Percentiles rank a stretch among this genome's conserved stretches.
These are phyloP conservation scores for Gallinago jamesoni DNA, from an alignment of 2,113 vertebrate species.

Conservation along the genomic window DNA sequence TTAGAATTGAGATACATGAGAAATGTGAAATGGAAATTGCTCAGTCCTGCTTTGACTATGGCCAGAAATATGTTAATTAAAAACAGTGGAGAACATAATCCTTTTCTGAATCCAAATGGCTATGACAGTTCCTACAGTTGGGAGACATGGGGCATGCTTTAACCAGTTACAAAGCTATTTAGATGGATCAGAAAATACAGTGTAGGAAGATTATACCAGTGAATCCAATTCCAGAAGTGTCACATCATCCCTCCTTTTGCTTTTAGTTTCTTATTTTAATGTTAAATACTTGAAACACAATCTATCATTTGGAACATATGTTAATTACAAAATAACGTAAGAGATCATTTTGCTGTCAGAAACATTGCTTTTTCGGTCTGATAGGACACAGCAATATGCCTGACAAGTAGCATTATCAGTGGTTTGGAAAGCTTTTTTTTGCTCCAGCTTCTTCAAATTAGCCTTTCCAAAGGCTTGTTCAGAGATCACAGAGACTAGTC, in stretches of 20 bases:
- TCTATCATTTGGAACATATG: slow-evolving; percentile 11
- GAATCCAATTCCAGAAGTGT: slow-evolving; percentile 24
- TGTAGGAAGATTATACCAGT: slow-evolving; percentile 3
- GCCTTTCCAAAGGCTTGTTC: background rate
- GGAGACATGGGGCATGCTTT: background rate
- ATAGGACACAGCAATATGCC: background rate
- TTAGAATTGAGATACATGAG: slow-evolving; percentile 23
- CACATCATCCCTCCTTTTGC: background rate
- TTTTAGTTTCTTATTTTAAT: slow-evolving; percentile 31
- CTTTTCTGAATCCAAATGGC: slow-evolving; percentile 39
- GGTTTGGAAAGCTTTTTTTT: background rate
- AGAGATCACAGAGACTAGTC: background rate
- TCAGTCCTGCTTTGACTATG: slow-evolving; percentile 24
- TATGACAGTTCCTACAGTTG: slow-evolving; percentile 17
- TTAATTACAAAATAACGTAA: slow-evolving; percentile 34
- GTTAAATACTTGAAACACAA: slow-evolving; percentile 34
- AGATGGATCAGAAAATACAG: slow-evolving; percentile 27
- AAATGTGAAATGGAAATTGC: slow-evolving; percentile 25
- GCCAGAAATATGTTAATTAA: slow-evolving; percentile 53
- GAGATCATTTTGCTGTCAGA: slow-evolving; percentile 20
- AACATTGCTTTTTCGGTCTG: background rate
- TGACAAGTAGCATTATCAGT: background rate
- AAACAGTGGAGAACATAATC: slow-evolving; percentile 30
- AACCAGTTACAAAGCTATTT: slow-evolving; percentile 31
- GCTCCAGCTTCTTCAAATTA: background rate